Base-by-base conservation (phyloP, 2,797 vertebrate genomes). In the Acipenser transmontanus region DNA sequence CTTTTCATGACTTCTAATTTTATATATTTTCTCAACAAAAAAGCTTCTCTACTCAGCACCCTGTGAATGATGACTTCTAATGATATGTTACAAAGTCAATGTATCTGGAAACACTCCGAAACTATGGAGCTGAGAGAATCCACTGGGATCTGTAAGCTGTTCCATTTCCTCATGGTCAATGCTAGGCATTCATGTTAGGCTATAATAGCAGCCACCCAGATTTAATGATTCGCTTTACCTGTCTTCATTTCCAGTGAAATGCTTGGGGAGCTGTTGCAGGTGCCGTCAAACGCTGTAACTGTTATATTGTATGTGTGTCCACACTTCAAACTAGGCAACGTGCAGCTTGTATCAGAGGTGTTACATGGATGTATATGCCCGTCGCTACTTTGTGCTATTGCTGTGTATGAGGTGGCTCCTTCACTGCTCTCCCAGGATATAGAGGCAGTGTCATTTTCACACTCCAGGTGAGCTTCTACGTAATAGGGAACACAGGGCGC, bases 401-500 rank as follows among this genome's bases (percentile, higher is more conserved):
- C 56, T 0, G 6, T 72, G 77, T 87, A 91, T 20, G 56, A n/a
- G 1, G 64, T 34, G 50, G 79, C 78, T 12, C 76, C 62, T 12
- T 76, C 81, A 0, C 34, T 78, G 3, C 77, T 83, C 59, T 80
- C 66, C 91, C 91, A 93, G 48, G 82, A 86, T 11, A 91, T 62
- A 4, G 85, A 85, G 50, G 88, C 81, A 50, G 79, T 72, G 1
- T 83, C 84, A 8, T 83, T 74, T 48, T 74, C 74, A 71, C 89
- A 93, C 51, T 80, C 70, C 0, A 90, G 74, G 48, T 73, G 8
- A 6, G 49, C 70, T 54, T 80, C 74, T 34, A 91, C 13, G 4
- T 78, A 71, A 20, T 73, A 68, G 7, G 91, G 88, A 49, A 82
- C 74, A 48, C 91, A 93, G 0, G 91, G 90, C 70, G 85, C 91